phyloP scores from a whole-genome alignment of 2,797 vertebrate species.

The Oreochromis mossambicus region DNA sequence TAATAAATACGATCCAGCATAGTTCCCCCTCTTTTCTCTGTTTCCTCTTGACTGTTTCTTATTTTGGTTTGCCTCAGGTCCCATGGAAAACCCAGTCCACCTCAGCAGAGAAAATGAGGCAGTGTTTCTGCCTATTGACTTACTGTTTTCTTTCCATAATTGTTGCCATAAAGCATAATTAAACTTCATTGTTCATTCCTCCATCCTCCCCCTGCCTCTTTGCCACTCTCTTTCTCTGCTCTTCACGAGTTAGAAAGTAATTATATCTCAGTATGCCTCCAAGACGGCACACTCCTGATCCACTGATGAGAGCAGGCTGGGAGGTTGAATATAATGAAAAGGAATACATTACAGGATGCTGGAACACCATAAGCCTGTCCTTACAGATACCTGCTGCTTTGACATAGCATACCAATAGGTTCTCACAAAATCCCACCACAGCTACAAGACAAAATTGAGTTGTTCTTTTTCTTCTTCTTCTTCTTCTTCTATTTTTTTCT shows the following conservation, averaged over 20 bases:
- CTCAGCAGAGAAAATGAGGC: conserved; percentile 51
- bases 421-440: neutral
- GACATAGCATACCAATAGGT: neutral
- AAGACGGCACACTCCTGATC: conserved; percentile 59
- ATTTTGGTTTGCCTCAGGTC: conserved; percentile 42
- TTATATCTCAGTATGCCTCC: conserved; percentile 63
- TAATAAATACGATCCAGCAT: conserved; percentile 31
- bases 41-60: conserved; percentile 46
- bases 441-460: neutral
- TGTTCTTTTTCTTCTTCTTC: neutral
- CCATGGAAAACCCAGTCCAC: conserved; percentile 24
- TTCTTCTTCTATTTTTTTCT: neutral
- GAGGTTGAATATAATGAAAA: conserved; percentile 67
- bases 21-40: conserved; percentile 12
- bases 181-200: conserved; percentile 62
- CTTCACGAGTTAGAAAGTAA: conserved; percentile 60
- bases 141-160: conserved; percentile 65
- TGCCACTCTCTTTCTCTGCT: conserved; percentile 17
- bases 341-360: conserved; percentile 54
- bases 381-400: conserved; percentile 17
- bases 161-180: conserved; percentile 71
- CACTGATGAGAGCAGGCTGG: conserved; percentile 66
- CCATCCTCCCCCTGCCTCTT: conserved; percentile 37
- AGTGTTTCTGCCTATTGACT: conserved; percentile 58
- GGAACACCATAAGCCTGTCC: conserved; percentile 13